Conservation (phyloP, 2,113 vertebrate genomes). For the Bubalus kerabau region DNA sequence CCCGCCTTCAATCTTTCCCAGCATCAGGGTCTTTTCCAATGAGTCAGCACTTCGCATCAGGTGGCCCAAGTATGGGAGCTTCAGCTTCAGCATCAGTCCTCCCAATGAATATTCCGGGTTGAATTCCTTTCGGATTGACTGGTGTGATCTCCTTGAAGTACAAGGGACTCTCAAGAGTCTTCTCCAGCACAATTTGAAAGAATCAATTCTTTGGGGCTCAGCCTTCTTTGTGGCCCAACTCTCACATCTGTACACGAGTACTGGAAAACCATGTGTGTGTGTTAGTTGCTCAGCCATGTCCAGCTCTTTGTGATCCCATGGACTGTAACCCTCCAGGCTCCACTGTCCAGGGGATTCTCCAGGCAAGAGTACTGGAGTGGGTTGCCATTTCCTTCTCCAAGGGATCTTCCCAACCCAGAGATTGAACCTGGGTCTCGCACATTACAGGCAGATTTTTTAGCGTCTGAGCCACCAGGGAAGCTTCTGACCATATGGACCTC, state of each 20-base stretch:
- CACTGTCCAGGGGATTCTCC: neutral
- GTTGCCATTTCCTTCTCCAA: neutral
- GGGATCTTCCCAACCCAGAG: neutral
- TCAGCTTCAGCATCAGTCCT: neutral
- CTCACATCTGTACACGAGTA: neutral
- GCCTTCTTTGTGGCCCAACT: neutral
- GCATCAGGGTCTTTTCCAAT: neutral
- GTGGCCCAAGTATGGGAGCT: neutral
- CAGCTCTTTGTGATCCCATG: neutral
- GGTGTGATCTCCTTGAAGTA: neutral
- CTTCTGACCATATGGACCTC: neutral
- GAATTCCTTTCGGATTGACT: neutral
- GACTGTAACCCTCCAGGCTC: neutral
- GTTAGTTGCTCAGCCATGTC: rapidly evolving
- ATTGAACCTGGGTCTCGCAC: neutral
- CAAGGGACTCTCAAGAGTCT: neutral
- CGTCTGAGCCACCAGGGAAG: neutral
- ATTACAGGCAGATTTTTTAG: neutral
- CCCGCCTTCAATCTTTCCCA: neutral
- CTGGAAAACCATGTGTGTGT: neutral
- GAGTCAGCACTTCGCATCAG: neutral
- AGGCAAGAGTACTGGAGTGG: neutral
- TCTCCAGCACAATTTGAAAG: neutral
- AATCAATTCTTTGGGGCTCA: neutral
- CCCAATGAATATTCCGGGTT: neutral